Evolutionary conservation across 2,797 vertebrate species (phyloP).

Genomic region (Heteromormyrus szaboi): DNA sequence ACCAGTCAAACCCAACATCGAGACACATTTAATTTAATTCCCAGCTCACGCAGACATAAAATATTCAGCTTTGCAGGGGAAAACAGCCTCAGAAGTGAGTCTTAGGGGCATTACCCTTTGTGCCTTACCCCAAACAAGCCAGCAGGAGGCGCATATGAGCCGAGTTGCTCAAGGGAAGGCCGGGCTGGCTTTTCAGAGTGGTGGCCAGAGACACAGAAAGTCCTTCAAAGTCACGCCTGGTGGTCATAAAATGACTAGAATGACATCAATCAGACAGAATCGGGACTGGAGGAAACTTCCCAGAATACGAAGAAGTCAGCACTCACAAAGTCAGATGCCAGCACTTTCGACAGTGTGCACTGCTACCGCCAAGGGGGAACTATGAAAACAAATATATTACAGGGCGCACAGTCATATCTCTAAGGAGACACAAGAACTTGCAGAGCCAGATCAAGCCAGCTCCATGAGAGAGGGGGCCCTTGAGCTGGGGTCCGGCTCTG

Average conservation of each 20-base stretch:
- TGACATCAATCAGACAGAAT: slow-evolving; percentile 38
- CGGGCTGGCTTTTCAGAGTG: not conserved
- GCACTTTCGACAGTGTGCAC: slow-evolving; percentile 48
- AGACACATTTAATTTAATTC: slow-evolving; percentile 53
- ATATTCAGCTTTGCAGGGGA: slow-evolving; percentile 46
- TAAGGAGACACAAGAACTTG: slow-evolving; percentile 6
- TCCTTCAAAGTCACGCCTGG: slow-evolving; percentile 17
- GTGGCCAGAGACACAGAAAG: not conserved
- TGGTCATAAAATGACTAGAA: not conserved
- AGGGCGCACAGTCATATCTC: slow-evolving; percentile 31
- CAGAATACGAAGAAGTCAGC: slow-evolving; percentile 53
- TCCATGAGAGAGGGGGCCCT: not conserved
- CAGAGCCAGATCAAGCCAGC: slow-evolving; percentile 19
- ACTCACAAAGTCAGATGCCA: slow-evolving; percentile 52
- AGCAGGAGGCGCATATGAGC: not conserved
- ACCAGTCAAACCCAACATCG: slow-evolving; percentile 39
- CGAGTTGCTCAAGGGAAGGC: not conserved
- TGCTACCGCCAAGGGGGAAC: slow-evolving; percentile 32
- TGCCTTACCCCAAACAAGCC: not conserved
- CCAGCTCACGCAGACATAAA: slow-evolving; percentile 51
- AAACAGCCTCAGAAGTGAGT: not conserved
- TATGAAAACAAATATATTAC: slow-evolving; percentile 32
- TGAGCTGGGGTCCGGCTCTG: not conserved
- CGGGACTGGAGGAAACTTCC: not conserved
- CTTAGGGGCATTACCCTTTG: not conserved